Evolutionary conservation across 2,888 invertebrate genomes (phyloP).

Genomic region (Cistogaster globosa): DNA sequence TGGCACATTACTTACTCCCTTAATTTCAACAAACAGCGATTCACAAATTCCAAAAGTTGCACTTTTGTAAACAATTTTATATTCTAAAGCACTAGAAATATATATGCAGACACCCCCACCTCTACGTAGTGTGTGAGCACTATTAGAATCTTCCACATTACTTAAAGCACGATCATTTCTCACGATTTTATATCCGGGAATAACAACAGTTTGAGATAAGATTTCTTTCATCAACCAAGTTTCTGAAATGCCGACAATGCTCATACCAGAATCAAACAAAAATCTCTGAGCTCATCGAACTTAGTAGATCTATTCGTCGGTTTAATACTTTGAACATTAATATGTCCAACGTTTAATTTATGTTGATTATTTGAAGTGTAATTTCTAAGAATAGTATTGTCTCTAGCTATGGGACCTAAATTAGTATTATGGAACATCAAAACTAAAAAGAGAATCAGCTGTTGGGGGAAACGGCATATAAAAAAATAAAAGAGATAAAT

Average conservation of each 20-base stretch:
- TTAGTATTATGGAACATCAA: slow-evolving; percentile 6
- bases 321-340: slow-evolving; percentile 2
- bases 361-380: background rate
- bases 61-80: background rate
- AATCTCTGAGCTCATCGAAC: background rate
- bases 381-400: background rate
- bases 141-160: too few relatives aligned
- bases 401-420: slow-evolving; percentile 1
- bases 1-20: background rate
- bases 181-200: background rate
- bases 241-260: too few relatives aligned
- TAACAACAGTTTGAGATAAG: background rate
- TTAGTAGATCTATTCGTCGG: background rate
- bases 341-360: background rate
- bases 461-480: background rate
- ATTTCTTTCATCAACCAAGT: background rate
- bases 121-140: background rate
- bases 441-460: background rate
- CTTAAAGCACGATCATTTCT: background rate
- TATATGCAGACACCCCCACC: slow-evolving; percentile 21
- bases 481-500: too few relatives aligned
- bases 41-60: background rate
- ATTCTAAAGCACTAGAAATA: slow-evolving; percentile 1
- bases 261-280: background rate
- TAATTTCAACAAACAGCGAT: slow-evolving; percentile 6